phyloP scores from a whole-genome alignment of 1,140 invertebrate genomes.

The Macrocentrus cingulum region DNA sequence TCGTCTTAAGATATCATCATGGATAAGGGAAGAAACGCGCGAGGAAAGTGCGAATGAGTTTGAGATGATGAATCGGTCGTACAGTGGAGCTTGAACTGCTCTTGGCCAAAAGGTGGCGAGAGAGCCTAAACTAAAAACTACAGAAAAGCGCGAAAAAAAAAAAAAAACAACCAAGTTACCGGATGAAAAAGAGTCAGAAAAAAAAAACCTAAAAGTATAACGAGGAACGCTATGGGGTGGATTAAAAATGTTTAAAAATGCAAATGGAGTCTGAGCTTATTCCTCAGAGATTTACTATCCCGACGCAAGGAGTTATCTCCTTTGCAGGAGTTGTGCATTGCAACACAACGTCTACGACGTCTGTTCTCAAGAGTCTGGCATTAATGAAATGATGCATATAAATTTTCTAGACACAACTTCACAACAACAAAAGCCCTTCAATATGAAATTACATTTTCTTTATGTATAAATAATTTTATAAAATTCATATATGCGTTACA shows the following conservation, averaged over 20 bases:
- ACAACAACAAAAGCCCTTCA: neutral
- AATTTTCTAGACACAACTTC: neutral
- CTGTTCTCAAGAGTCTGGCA: neutral
- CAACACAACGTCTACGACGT: neutral
- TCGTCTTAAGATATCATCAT: conserved; percentile 16
- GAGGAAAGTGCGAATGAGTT: conserved; percentile 23
- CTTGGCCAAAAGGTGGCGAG: neutral
- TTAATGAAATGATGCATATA: conserved; percentile 2
- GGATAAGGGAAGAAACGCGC: neutral
- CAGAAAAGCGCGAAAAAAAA: conserved; percentile 24
- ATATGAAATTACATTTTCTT: no score
- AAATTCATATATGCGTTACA: no score
- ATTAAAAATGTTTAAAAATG: conserved; percentile 30
- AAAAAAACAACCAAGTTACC: neutral
- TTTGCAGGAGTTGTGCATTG: no score
- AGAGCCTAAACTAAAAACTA: conserved; percentile 17
- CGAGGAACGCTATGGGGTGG: neutral
- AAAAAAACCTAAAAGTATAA: neutral
- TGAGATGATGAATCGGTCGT: conserved; percentile 24
- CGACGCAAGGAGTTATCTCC: neutral
- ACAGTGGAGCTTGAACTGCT: neutral
- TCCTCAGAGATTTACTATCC: conserved; percentile 17
- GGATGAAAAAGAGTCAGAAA: conserved; percentile 12
- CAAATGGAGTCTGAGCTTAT: conserved; percentile 22
- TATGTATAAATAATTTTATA: no score